These are phyloP conservation scores for Pantelozetes paolii DNA, from an alignment of 2,888 invertebrate genomes.

Conservation along the genomic window DNA sequence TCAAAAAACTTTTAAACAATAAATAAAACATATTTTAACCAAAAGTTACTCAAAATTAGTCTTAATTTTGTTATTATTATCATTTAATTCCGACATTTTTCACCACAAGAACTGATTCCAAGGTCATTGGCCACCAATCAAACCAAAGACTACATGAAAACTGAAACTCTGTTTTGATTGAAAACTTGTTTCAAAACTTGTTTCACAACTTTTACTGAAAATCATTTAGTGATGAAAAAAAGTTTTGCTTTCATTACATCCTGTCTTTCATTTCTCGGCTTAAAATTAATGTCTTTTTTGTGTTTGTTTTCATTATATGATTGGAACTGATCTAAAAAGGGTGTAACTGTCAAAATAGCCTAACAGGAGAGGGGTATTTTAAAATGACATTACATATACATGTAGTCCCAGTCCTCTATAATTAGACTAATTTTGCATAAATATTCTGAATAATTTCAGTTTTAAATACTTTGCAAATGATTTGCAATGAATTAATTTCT, in stretches of 20 bases:
- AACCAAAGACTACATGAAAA: slow-evolving; percentile 16
- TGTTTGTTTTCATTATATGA: too few relatives aligned
- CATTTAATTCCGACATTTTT: not conserved
- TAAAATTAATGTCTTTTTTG: too few relatives aligned
- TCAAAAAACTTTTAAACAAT: too few relatives aligned
- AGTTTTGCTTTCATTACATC: not conserved
- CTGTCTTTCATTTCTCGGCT: not conserved
- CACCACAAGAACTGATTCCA: not conserved
- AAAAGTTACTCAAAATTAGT: not conserved
- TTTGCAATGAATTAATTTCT: too few relatives aligned
- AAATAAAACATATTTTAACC: not conserved
- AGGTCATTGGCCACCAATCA: slow-evolving; percentile 32
- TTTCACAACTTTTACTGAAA: slow-evolving; percentile 28
- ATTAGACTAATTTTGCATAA: too few relatives aligned
- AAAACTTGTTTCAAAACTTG: slow-evolving; percentile 25
- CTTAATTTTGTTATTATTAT: not conserved
- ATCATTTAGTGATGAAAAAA: not conserved
- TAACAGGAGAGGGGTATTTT: too few relatives aligned
- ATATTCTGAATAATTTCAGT: too few relatives aligned
- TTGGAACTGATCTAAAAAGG: too few relatives aligned
- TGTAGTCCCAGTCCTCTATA: too few relatives aligned
- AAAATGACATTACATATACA: too few relatives aligned
- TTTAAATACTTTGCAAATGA: too few relatives aligned
- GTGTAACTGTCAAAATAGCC: too few relatives aligned
- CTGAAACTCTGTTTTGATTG: slow-evolving; percentile 15